These are phyloP conservation scores for human (Homo sapiens) DNA, from an alignment of 2,113 vertebrate genomes.

Conservation along the genomic window GRCh38 chr14:30719001-30719500, in stretches of 20 bases:
- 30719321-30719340: constrained; percentile 98
- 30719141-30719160: not conserved
- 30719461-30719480: constrained; percentile 4
- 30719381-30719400: constrained; percentile 6
- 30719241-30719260: constrained; percentile 12
- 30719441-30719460: not conserved
- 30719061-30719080: not conserved
- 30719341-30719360: constrained; percentile 99
- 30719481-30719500: constrained; percentile 22
- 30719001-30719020: not conserved
- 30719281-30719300: constrained; percentile 21
- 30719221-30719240: not conserved
- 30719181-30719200: not conserved
- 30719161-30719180: not conserved
- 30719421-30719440: constrained; percentile 33
- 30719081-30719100: not conserved
- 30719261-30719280: constrained; percentile 9
- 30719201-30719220: not conserved
- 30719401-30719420: constrained; percentile 22
- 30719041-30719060: constrained; percentile 5
- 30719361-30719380: constrained; percentile 97
- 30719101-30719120: not conserved
- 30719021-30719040: not conserved
- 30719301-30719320: constrained; percentile 55
- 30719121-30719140: not conserved